Evolutionary conservation across 2,888 invertebrate species (phyloP).

Genomic region (Drosophila macrospina): DNA sequence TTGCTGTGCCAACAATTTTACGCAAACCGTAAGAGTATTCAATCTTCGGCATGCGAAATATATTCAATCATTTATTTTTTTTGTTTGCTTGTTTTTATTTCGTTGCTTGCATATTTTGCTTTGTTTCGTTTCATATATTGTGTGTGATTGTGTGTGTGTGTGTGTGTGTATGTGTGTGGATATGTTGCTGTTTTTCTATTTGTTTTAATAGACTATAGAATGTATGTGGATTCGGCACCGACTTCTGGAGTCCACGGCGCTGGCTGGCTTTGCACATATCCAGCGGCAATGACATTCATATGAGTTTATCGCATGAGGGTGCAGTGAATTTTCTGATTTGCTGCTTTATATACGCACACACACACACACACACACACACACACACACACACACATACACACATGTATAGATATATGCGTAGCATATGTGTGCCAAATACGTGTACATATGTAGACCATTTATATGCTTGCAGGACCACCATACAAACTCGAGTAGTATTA

Average conservation of each 20-base stretch:
- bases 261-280: conserved; percentile 73
- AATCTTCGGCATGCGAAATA: not conserved
- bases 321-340: conserved; percentile 77
- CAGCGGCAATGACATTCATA: conserved; percentile 73
- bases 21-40: not conserved
- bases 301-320: conserved; percentile 68
- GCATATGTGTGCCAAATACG: not conserved
- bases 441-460: conserved; percentile 17
- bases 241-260: conserved; percentile 33
- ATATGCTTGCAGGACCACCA: conserved; percentile 8
- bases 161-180: not conserved
- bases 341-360: conserved; percentile 56
- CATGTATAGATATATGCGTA: conserved; percentile 5
- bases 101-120: conserved; percentile 28
- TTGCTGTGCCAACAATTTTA: not conserved
- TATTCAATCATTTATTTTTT: conserved; percentile 13
- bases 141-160: conserved; percentile 32
- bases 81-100: conserved; percentile 29
- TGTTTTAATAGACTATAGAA: conserved; percentile 72
- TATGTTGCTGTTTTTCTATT: no score
- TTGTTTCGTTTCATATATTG: conserved; percentile 67
- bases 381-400: not conserved
- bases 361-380: conserved; percentile 4
- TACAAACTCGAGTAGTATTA: conserved; percentile 7
- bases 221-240: conserved; percentile 30